Percentiles rank a stretch among this genome's conserved stretches.
phyloP scores from a whole-genome alignment of 2,888 invertebrate genomes.

The Pollenia amentaria region DNA sequence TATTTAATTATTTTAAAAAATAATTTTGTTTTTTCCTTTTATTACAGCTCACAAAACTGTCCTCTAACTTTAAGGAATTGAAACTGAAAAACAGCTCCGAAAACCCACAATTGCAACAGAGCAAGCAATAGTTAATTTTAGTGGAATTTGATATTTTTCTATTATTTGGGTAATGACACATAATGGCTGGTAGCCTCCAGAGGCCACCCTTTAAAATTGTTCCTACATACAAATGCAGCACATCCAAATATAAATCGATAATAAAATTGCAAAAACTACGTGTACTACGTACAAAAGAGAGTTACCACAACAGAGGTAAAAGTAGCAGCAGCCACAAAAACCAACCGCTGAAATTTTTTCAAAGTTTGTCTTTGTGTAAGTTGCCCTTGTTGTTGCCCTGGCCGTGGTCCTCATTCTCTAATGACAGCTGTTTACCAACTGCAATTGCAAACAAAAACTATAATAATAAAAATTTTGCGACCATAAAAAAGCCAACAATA shows the following conservation, averaged over 20 bases:
- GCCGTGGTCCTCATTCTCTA: slow-evolving; percentile 21
- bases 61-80: background rate
- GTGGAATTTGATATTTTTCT: slow-evolving; percentile 51
- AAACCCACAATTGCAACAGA: slow-evolving; percentile 35
- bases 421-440: slow-evolving; percentile 51
- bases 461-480: slow-evolving; percentile 9
- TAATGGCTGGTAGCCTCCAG: slow-evolving; percentile 76
- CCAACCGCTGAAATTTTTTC: slow-evolving; percentile 58
- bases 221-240: slow-evolving; percentile 54
- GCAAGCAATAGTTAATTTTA: slow-evolving; percentile 37
- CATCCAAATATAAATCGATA: slow-evolving; percentile 49
- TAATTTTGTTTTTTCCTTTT: background rate
- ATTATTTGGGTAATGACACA: slow-evolving; percentile 75
- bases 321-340: slow-evolving; percentile 33
- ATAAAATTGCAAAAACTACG: slow-evolving; percentile 42
- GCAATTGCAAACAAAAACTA: slow-evolving; percentile 24
- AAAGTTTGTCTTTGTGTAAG: slow-evolving; percentile 51
- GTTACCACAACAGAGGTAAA: slow-evolving; percentile 4
- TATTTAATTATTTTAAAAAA: background rate
- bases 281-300: slow-evolving; percentile 18
- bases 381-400: slow-evolving; percentile 57
- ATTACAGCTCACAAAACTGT: slow-evolving; percentile 30
- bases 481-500: slow-evolving; percentile 19
- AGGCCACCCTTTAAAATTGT: slow-evolving; percentile 70
- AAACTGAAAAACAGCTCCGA: slow-evolving; percentile 5